phyloP scores from a whole-genome alignment of 2,888 invertebrate genomes.

The Argyresthia goedartella region DNA sequence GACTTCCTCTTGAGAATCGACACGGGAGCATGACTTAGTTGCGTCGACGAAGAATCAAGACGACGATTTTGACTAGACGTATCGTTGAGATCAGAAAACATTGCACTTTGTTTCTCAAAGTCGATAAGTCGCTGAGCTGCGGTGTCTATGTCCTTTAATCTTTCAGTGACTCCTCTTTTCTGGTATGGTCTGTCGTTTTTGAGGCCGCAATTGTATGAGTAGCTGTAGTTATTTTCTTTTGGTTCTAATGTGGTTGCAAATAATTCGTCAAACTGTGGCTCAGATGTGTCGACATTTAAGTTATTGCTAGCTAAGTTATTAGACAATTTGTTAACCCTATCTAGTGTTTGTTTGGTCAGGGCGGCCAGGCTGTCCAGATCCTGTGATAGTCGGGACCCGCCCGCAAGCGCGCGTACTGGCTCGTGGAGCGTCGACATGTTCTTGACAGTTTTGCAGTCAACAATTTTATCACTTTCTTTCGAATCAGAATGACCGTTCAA shows the following conservation, averaged over 20 bases:
- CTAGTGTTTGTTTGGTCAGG: conserved; percentile 75
- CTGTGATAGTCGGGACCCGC: conserved; percentile 59
- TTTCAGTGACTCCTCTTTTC: conserved; percentile 55
- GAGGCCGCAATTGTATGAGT: conserved; percentile 46
- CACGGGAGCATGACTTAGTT: conserved; percentile 62
- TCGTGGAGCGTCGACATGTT: conserved; percentile 61
- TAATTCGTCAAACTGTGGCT: conserved; percentile 45
- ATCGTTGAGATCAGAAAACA: conserved; percentile 69
- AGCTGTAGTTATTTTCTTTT: conserved; percentile 30
- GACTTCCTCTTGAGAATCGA: conserved; percentile 80
- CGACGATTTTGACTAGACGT: conserved; percentile 65
- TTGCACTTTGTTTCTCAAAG: conserved; percentile 68
- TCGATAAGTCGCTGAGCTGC: conserved; percentile 67
- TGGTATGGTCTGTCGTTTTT: conserved; percentile 34
- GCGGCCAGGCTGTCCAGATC: conserved; percentile 76
- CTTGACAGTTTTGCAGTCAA: conserved; percentile 31
- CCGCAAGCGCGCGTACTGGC: conserved; percentile 50
- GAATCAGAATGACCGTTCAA: conserved; percentile 35
- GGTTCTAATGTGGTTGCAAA: conserved; percentile 46
- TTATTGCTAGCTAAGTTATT: conserved; percentile 67
- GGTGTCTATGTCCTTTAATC: conserved; percentile 62
- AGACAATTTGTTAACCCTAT: conserved; percentile 75
- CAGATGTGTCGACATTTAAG: conserved; percentile 47
- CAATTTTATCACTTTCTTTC: conserved; percentile 29
- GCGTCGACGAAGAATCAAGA: conserved; percentile 44